These are phyloP conservation scores for Phenganax subtilis DNA, from an alignment of 92 coral and sea anemone species.

Conservation along the genomic window DNA sequence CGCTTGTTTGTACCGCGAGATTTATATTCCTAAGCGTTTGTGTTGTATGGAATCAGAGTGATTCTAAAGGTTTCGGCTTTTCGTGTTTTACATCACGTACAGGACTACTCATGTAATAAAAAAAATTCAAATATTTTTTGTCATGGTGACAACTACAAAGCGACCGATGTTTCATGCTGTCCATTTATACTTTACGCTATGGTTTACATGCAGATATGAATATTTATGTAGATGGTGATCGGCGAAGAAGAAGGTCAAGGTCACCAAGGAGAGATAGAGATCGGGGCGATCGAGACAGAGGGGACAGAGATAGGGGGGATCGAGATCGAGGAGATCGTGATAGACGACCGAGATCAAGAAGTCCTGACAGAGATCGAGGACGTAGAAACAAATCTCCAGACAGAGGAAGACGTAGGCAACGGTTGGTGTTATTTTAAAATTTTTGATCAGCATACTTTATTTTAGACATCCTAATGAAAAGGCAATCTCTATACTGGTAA, in stretches of 20 bases:
- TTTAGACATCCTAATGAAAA: background rate
- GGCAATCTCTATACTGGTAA: background rate
- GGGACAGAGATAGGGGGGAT: constrained; percentile 57
- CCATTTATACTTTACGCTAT: no score
- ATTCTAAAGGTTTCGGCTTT: no score
- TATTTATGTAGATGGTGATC: background rate
- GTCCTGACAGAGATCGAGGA: constrained; percentile 59
- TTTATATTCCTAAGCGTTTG: no score
- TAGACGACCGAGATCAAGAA: constrained; percentile 52
- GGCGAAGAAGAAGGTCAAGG: constrained; percentile 35
- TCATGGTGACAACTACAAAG: background rate
- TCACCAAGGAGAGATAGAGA: constrained; percentile 40
- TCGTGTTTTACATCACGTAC: no score
- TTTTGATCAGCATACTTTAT: background rate
- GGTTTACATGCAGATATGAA: background rate
- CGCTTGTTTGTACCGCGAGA: no score
- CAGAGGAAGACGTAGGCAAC: constrained; percentile 52
- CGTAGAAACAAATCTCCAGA: constrained; percentile 67
- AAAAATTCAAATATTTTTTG: no score
- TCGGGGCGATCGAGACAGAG: constrained; percentile 32
- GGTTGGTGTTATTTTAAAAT: constrained; percentile 27
- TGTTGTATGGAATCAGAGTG: no score
- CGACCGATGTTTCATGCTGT: background rate
- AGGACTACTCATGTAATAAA: no score
- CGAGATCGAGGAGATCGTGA: constrained; percentile 67